Base-by-base conservation (phyloP, 2,888 invertebrate genomes). In the Meta bourneti region DNA sequence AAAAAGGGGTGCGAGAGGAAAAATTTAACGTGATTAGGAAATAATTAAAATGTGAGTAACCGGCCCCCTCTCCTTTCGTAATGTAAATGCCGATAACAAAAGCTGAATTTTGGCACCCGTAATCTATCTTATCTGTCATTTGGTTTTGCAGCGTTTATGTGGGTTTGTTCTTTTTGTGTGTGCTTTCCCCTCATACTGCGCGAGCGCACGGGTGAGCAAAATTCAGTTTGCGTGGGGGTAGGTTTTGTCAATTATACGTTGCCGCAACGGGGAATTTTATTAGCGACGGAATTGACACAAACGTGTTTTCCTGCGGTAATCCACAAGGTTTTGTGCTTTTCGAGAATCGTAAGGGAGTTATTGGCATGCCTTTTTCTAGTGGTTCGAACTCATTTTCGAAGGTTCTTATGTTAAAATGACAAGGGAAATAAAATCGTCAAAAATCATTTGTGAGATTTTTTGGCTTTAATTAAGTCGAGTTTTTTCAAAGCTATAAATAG, bases 31-130 rank as follows among this genome's bases (percentile, higher is more conserved):
- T 91, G 91, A 91, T 91, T 91, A 91, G 91, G 91, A 91, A 91
- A 91, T 91, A 91, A 91, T 91, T 91, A 91, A 91, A 91, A 91
- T 88, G 87, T 91, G 91, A 91, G 91, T 91, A 91, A 91, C 81
- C 81, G 86, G 69, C 77, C 78, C 71, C 77, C 78, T 6, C 61
- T 61, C 54, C 71, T 51, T 70, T 69, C 91, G 83, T 87, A 91
- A 87, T 91, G 87, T 83, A 91, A 91, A 91, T 91, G 87, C 91
- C 87, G 87, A 91, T 91, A 91, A 87, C 91, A 91, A 91, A 91
- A 87, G 87, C 87, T 71, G 48, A 83, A 82, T 89, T 91, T 88
- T 80, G 83, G 81, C 81, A 81, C 77, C 74, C 80, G 90, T 83
- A 87, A 91, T 91, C 75, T 87, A 91, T 91, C 91, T 91, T 91